These are phyloP conservation scores for Phrynocephalus guinanensis DNA, from an alignment of 2,797 vertebrate genomes.

Conservation along the genomic window DNA sequence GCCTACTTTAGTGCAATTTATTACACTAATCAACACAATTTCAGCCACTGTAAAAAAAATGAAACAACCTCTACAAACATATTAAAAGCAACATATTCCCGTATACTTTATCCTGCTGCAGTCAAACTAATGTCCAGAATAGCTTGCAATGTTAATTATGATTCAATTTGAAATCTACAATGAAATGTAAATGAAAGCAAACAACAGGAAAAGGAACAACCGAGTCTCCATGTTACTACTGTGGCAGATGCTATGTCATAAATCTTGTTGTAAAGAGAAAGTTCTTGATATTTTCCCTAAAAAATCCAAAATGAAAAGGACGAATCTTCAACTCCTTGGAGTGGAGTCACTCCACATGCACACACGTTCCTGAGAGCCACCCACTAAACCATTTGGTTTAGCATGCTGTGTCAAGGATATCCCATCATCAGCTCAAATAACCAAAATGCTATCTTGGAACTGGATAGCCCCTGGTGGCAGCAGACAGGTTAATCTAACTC, in stretches of 20 bases:
- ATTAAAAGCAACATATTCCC: not conserved
- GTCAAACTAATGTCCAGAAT: not conserved
- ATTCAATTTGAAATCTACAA: constrained; percentile 5
- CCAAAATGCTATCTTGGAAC: not conserved
- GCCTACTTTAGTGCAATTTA: no score
- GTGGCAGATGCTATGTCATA: not conserved
- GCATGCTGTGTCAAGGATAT: not conserved
- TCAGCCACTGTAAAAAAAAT: not conserved
- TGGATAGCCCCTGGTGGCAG: not conserved
- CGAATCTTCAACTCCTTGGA: not conserved
- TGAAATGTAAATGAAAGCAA: not conserved
- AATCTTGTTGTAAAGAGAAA: not conserved
- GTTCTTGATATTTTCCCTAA: not conserved
- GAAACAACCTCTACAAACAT: not conserved
- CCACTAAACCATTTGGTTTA: not conserved
- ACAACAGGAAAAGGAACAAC: not conserved
- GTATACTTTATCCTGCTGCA: not conserved
- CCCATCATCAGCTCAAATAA: not conserved
- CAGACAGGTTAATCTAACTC: not conserved
- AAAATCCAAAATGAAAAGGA: not conserved
- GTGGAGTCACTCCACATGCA: not conserved
- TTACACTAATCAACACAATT: not conserved
- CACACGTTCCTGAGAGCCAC: not conserved
- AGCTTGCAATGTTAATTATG: not conserved
- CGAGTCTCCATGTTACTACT: not conserved